phyloP scores from a whole-genome alignment of 1,140 invertebrate genomes.

The Calephelis virginiensis region DNA sequence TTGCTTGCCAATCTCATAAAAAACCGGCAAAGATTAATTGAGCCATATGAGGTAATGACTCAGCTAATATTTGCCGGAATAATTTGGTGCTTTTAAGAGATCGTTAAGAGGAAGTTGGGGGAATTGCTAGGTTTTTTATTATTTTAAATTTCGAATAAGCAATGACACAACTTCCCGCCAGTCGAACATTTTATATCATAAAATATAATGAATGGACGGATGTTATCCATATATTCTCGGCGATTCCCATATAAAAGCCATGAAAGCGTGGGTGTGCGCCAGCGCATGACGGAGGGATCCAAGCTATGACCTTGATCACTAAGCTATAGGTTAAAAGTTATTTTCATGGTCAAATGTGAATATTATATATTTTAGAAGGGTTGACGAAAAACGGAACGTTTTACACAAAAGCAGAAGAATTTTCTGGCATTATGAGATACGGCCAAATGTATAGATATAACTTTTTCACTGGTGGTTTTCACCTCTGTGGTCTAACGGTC shows the following conservation, averaged over 20 bases:
- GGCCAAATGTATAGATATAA: no score
- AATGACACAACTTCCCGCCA: neutral
- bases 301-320: slow-evolving; percentile 17
- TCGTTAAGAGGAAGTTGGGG: no score
- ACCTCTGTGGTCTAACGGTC: no score
- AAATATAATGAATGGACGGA: slow-evolving; percentile 15
- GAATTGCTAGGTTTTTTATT: no score
- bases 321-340: slow-evolving; percentile 9
- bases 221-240: slow-evolving; percentile 10
- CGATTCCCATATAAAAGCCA: slow-evolving; percentile 22
- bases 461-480: no score
- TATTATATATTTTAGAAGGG: neutral
- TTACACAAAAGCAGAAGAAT: no score
- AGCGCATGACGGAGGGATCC: slow-evolving; percentile 21
- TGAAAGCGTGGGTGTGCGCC: slow-evolving; percentile 21
- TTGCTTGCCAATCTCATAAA: no score
- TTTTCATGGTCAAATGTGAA: neutral
- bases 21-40: no score
- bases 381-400: neutral
- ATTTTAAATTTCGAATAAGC: neutral
- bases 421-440: no score
- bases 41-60: no score
- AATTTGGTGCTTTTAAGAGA: no score
- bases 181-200: slow-evolving; percentile 1
- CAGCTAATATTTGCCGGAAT: no score